phyloP scores from a whole-genome alignment of 1,140 invertebrate genomes.

The Calephelis virginiensis region DNA sequence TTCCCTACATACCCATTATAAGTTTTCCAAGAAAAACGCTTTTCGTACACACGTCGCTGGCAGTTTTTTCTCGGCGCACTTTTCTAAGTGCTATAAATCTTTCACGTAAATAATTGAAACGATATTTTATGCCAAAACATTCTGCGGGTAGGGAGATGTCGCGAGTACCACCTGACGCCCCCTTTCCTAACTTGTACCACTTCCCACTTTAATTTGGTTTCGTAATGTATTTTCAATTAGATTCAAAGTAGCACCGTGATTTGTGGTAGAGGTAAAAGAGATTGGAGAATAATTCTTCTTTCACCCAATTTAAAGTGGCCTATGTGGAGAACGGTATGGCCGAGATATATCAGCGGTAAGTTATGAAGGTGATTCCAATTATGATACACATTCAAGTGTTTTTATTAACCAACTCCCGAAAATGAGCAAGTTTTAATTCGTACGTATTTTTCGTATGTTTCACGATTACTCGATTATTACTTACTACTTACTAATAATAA shows the following conservation, averaged over 20 bases:
- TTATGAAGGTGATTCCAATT: conserved; percentile 17
- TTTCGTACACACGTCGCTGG: conserved; percentile 75
- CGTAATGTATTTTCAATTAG: conserved; percentile 79
- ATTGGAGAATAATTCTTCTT: conserved; percentile 64
- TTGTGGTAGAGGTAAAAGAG: conserved; percentile 67
- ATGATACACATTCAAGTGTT: background rate
- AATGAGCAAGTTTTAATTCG: background rate
- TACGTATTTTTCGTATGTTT: background rate
- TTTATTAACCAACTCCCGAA: background rate
- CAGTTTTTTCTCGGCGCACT: conserved; percentile 75
- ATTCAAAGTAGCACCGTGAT: conserved; percentile 70
- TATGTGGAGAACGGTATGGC: conserved; percentile 9
- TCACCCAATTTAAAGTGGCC: conserved; percentile 55
- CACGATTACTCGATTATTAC: too few species aligned
- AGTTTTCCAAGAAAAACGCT: conserved; percentile 76
- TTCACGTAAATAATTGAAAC: conserved; percentile 78
- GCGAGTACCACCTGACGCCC: conserved; percentile 64
- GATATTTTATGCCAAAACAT: conserved; percentile 79
- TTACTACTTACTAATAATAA: too few species aligned
- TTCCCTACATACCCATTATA: conserved; percentile 75
- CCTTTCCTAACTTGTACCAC: conserved; percentile 70
- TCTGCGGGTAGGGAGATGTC: conserved; percentile 69
- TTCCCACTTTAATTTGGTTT: conserved; percentile 78
- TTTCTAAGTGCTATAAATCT: conserved; percentile 78
- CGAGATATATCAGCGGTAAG: conserved; percentile 12